phyloP scores from a whole-genome alignment of 2,113 vertebrate species.

The Chaetops frenatus region DNA sequence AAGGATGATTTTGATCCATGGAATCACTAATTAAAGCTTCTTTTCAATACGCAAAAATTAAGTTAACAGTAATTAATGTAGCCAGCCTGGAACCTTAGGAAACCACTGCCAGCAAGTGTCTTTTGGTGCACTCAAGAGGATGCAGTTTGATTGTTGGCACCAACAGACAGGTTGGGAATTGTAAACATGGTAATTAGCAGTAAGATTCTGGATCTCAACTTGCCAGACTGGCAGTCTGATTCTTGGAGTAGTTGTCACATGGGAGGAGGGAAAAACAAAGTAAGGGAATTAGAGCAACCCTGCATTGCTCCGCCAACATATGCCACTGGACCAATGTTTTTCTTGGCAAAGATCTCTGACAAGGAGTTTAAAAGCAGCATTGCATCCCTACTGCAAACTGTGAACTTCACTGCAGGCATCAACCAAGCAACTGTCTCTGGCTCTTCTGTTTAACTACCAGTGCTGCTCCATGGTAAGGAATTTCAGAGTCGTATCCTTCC shows the following conservation, averaged over 20 bases:
- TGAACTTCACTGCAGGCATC: slow-evolving; percentile 60
- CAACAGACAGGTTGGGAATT: slow-evolving; percentile 74
- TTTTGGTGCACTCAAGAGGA: slow-evolving; percentile 72
- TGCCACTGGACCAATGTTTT: slow-evolving; percentile 73
- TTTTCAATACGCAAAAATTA: slow-evolving; percentile 57
- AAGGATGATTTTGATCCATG: slow-evolving; percentile 56
- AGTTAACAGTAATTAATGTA: slow-evolving; percentile 76
- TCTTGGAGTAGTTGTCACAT: slow-evolving; percentile 65
- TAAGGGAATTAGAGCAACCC: slow-evolving; percentile 70
- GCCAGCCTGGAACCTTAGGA: slow-evolving; percentile 70
- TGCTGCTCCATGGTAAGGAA: background rate
- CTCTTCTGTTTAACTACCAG: background rate
- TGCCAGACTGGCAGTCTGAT: slow-evolving; percentile 71
- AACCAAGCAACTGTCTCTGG: slow-evolving; percentile 34
- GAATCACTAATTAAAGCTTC: slow-evolving; percentile 57
- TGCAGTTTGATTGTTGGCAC: slow-evolving; percentile 70
- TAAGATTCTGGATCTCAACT: slow-evolving; percentile 74
- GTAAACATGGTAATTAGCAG: slow-evolving; percentile 77
- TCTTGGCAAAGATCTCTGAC: slow-evolving; percentile 69
- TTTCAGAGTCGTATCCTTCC: background rate
- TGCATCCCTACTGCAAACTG: slow-evolving; percentile 55
- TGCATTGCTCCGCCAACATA: slow-evolving; percentile 62
- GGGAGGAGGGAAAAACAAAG: slow-evolving; percentile 70
- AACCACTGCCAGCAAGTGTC: slow-evolving; percentile 69
- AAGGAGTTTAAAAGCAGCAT: slow-evolving; percentile 53